Evolutionary conservation across 2,113 vertebrate genomes (phyloP).

Genomic region (Mirza zaza): DNA sequence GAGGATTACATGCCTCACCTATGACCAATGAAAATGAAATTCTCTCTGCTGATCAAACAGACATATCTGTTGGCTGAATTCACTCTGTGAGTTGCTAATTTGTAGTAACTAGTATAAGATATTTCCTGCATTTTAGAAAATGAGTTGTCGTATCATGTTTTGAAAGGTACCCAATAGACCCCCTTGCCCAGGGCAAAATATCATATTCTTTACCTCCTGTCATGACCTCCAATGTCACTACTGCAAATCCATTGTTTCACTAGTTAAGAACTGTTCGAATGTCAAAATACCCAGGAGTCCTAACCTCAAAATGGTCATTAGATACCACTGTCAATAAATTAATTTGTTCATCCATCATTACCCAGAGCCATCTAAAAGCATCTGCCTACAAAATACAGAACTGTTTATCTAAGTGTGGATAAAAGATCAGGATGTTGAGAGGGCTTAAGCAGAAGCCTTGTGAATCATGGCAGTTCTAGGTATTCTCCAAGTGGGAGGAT

Average conservation of each 20-base stretch:
- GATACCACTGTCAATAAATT: background rate
- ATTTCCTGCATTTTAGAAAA: background rate
- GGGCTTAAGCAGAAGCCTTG: background rate
- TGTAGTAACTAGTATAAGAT: background rate
- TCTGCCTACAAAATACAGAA: background rate
- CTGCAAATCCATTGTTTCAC: background rate
- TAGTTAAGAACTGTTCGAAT: background rate
- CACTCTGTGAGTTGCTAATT: background rate
- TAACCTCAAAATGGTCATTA: background rate
- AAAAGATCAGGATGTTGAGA: background rate
- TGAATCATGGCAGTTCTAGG: background rate
- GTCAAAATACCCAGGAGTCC: background rate
- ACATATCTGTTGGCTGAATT: background rate
- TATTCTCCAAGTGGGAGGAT: background rate
- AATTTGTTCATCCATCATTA: background rate
- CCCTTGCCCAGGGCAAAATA: background rate
- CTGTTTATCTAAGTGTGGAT: background rate
- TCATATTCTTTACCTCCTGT: background rate
- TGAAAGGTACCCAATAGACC: background rate
- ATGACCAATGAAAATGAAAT: background rate
- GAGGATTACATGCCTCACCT: background rate
- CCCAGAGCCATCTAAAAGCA: background rate
- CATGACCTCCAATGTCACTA: background rate
- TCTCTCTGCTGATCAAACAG: background rate
- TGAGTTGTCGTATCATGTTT: background rate